Conservation (phyloP, 2,888 invertebrate species). For the Eupithecia inturbata region DNA sequence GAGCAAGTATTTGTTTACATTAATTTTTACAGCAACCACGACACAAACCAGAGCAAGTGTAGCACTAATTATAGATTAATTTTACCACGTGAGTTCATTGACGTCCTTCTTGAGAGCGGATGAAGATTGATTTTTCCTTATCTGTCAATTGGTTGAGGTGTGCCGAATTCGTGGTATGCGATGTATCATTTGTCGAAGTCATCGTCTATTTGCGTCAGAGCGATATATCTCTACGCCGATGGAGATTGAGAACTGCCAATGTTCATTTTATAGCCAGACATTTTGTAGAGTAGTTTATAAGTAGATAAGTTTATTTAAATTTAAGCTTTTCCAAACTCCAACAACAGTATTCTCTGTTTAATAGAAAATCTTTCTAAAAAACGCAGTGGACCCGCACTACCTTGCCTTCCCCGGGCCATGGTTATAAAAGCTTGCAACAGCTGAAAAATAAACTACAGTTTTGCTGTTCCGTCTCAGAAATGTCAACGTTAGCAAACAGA, state of each 20-base stretch:
- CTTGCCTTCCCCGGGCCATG: background rate
- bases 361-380: background rate
- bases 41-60: constrained; percentile 81
- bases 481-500: constrained; percentile 1
- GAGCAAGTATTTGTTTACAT: constrained; percentile 79
- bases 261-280: background rate
- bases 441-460: background rate
- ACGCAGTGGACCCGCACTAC: background rate
- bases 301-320: background rate
- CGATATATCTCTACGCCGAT: background rate
- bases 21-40: constrained; percentile 82
- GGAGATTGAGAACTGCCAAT: constrained; percentile 1
- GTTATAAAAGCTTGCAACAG: background rate
- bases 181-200: constrained; percentile 22
- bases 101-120: constrained; percentile 53
- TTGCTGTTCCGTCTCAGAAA: constrained; percentile 1
- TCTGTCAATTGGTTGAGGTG: constrained; percentile 37
- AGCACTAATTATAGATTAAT: constrained; percentile 76
- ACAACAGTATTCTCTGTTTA: background rate
- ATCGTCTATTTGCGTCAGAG: constrained; percentile 20
- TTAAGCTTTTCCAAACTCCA: background rate
- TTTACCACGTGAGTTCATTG: constrained; percentile 79
- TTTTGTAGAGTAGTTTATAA: background rate
- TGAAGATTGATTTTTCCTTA: constrained; percentile 44
- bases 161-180: constrained; percentile 35